These are phyloP conservation scores for Eulacestoma nigropectus DNA, from an alignment of 2,113 vertebrate genomes.

Conservation along the genomic window DNA sequence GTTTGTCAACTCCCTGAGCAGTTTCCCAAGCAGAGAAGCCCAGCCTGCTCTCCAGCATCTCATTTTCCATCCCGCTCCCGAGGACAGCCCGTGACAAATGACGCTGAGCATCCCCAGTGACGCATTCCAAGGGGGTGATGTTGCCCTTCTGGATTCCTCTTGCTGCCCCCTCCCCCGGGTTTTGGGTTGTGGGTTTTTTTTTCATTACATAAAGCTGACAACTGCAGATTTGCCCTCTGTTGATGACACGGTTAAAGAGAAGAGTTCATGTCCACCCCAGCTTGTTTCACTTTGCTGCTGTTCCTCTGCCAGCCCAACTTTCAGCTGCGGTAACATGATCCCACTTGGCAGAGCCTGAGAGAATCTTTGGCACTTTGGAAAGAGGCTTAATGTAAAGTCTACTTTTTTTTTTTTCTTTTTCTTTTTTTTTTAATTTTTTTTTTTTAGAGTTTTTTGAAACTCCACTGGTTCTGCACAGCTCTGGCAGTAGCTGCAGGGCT, in stretches of 20 bases:
- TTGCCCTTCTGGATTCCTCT: not conserved
- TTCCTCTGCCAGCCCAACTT: constrained; percentile 31
- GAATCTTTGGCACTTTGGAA: constrained; percentile 48
- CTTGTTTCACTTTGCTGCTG: constrained; percentile 64
- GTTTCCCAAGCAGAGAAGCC: not conserved
- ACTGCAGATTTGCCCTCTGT: constrained; percentile 4
- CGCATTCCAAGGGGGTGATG: constrained; percentile 22
- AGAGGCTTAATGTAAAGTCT: constrained; percentile 59
- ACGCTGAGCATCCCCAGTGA: not conserved
- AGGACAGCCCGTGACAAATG: not conserved
- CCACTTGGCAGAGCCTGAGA: constrained; percentile 54
- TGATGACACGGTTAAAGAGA: constrained; percentile 23
- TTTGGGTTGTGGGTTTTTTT: not conserved
- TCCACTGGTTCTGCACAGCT: not conserved
- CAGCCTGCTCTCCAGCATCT: not conserved
- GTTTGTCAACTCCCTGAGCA: not conserved
- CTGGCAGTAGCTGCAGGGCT: not conserved
- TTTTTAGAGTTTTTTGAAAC: not conserved
- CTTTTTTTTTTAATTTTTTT: not conserved
- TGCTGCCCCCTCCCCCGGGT: not conserved
- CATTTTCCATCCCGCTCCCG: not conserved
- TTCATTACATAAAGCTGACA: constrained; percentile 32
- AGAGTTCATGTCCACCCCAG: constrained; percentile 47
- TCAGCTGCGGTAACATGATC: constrained; percentile 61
- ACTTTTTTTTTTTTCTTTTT: not conserved